Percentiles rank a stretch among this genome's conserved stretches.
Conservation (phyloP, 2,888 invertebrate species). For the Tachina grossa region DNA sequence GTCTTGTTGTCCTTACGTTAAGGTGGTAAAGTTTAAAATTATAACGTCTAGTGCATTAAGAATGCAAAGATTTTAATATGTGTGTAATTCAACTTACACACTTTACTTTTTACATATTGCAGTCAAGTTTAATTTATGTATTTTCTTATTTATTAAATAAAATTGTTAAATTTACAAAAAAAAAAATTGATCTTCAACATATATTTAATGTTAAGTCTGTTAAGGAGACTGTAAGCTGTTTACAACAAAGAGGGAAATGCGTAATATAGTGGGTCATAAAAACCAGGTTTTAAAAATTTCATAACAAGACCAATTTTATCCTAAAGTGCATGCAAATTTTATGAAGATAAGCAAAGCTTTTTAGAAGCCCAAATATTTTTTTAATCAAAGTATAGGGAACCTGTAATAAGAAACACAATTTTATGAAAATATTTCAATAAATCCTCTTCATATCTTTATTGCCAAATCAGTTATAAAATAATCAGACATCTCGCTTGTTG, state of each 20-base stretch:
- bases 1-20: conserved; percentile 17
- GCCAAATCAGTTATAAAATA: no score
- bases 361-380: no score
- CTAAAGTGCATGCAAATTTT: no score
- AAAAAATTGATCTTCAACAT: conserved; percentile 5
- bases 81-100: not conserved
- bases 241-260: not conserved
- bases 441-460: no score
- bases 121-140: conserved; percentile 7
- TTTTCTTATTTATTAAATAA: not conserved
- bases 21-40: conserved; percentile 31
- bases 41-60: conserved; percentile 32
- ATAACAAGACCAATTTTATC: no score
- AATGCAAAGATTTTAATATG: conserved; percentile 35
- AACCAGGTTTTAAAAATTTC: no score
- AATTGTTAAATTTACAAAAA: not conserved
- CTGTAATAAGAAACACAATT: no score
- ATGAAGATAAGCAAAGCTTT: no score
- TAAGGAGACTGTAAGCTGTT: not conserved
- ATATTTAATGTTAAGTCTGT: not conserved
- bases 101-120: not conserved
- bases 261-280: no score
- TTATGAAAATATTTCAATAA: no score
- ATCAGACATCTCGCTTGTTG: no score
- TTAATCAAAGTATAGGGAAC: no score